phyloP scores from a whole-genome alignment of 2,888 invertebrate genomes.

The Mamestra brassicae region DNA sequence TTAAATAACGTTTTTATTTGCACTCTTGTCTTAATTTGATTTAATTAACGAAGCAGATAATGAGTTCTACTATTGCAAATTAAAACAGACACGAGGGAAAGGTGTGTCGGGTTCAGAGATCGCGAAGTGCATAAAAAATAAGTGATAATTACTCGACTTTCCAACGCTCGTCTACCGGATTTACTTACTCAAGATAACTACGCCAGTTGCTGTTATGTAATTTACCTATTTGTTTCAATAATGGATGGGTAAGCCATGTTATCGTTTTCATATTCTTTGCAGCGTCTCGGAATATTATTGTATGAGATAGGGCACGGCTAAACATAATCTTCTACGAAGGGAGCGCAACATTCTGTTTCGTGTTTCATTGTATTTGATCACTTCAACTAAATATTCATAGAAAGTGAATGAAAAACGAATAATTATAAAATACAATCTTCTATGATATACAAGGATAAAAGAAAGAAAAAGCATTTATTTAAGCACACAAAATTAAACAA shows the following conservation, averaged over 20 bases:
- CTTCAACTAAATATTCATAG: no score
- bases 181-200: constrained; percentile 12
- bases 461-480: no score
- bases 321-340: no score
- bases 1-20: neutral
- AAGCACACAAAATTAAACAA: no score
- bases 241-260: neutral
- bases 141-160: constrained; percentile 23
- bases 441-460: no score
- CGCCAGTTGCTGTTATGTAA: neutral
- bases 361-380: no score
- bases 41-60: neutral
- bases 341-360: no score
- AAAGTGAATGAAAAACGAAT: no score
- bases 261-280: neutral
- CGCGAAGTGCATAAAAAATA: neutral
- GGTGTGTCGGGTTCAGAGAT: constrained; percentile 2
- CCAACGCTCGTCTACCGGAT: constrained; percentile 13
- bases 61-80: neutral
- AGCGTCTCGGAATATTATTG: neutral
- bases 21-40: neutral
- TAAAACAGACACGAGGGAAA: neutral
- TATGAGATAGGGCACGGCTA: neutral
- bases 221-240: constrained; percentile 3
- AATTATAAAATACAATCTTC: no score